These are phyloP conservation scores for Spizaetus ornatus DNA, from an alignment of 2,113 vertebrate species.

Conservation along the genomic window DNA sequence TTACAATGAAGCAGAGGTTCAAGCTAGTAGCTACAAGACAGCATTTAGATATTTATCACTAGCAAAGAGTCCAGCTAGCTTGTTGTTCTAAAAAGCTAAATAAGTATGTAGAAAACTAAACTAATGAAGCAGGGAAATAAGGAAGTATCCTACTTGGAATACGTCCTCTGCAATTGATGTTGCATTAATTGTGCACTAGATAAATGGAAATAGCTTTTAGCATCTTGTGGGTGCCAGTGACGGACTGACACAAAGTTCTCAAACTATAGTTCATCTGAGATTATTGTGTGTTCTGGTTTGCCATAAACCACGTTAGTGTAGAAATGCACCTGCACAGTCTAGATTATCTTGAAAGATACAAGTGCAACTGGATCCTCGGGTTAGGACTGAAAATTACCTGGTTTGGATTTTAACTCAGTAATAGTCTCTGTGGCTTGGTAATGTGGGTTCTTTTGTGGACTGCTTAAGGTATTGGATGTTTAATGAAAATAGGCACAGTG, in stretches of 20 bases:
- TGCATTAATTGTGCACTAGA: background rate
- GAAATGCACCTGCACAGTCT: background rate
- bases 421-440: background rate
- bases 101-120: background rate
- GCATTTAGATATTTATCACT: background rate
- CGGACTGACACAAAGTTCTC: background rate
- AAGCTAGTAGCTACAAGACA: background rate
- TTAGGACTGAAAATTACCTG: background rate
- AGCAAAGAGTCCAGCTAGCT: background rate
- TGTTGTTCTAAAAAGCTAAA: background rate
- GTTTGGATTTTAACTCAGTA: background rate
- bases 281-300: background rate
- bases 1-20: background rate
- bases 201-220: background rate
- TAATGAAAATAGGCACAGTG: background rate
- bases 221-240: background rate
- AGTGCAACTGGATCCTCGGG: background rate
- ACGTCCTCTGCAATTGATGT: background rate
- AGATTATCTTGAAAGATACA: background rate
- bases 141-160: background rate
- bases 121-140: background rate
- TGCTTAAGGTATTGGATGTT: background rate
- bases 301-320: fast-evolving
- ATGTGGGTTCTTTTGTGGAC: background rate
- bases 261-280: fast-evolving